Base-by-base conservation (phyloP, 1,140 invertebrate genomes). In the Drosophila albomicans region DNA sequence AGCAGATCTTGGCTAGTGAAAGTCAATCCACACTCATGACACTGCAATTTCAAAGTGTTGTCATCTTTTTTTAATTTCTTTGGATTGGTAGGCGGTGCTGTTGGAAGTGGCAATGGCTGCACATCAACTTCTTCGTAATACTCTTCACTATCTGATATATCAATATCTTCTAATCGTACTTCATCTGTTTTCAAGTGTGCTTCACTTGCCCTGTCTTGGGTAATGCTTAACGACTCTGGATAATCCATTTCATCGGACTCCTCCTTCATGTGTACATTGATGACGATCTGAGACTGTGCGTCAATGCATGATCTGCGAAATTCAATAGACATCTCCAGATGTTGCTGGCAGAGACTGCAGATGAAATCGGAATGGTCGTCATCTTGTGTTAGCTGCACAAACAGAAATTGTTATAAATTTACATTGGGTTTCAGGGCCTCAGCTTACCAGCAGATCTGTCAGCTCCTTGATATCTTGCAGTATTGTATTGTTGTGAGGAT, bases 241-340 rank as follows among this genome's bases (percentile, higher is more conserved):
- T 15, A 49, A 7, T 59, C 30, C 6, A 64, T 13, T 4, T 56
- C 28, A n/a, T 45, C 20, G 4, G 49, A 16, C 38, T 68, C 65
- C 7, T 65, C 15, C 15, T 66, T 49, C 0, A 69, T 10, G 8
- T 80, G 51, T 3, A 61, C 41, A 5, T 85, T 10, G 0, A 73
- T 46, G 3, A 66, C 46, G 7, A 62, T 8, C 4, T 71, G 46
- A 7, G 20, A 6, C 41, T 84, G 81, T 4, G 78, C 52, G 51
- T 78, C 81, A 38, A 84, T 74, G 48, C 81, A 84, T 45, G 67
- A 62, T 25, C 51, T 51, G 7, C 81, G 81, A 43, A 84, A 84
- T 20, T 84, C 78, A 3, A 20, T 54, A 6, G 81, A 81, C 25
- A 68, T 67, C 38, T 85, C 59, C 11, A 84, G 38, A 41, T 67